Evolutionary conservation across 2,113 vertebrate species (phyloP).

Genomic region (Diadophis punctatus): DNA sequence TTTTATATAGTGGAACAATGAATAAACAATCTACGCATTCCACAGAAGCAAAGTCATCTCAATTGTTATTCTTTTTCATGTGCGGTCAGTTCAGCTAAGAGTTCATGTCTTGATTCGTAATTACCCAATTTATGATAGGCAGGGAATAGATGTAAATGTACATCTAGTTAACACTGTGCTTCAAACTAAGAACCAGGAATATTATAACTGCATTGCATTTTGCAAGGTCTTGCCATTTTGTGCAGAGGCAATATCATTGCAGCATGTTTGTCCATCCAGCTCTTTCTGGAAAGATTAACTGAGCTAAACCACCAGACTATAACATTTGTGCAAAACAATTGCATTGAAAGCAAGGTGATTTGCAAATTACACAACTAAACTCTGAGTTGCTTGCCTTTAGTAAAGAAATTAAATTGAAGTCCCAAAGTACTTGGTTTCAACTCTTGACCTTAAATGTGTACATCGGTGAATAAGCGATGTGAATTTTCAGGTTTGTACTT

Average conservation of each 20-base stretch:
- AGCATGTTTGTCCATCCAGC: not conserved
- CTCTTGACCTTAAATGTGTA: not conserved
- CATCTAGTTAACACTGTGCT: not conserved
- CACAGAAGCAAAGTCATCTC: not conserved
- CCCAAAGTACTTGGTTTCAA: not conserved
- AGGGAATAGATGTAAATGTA: not conserved
- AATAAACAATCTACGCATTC: not conserved
- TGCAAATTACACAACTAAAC: not conserved
- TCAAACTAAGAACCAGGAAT: not conserved
- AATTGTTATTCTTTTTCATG: not conserved
- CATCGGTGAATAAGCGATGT: not conserved
- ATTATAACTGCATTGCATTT: not conserved
- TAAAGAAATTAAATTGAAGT: not conserved
- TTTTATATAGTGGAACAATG: not conserved
- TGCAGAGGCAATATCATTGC: not conserved
- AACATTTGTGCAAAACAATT: not conserved
- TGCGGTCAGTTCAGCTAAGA: not conserved
- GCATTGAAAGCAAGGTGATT: not conserved
- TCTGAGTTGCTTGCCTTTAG: not conserved
- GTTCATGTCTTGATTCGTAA: not conserved
- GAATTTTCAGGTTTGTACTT: not conserved
- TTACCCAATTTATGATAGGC: not conserved
- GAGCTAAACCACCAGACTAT: not conserved
- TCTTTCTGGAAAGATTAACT: not conserved
- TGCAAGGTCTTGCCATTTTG: not conserved